Percentiles rank a stretch among this genome's conserved stretches.
phyloP scores from a whole-genome alignment of 2,113 vertebrate genomes.

The Morone saxatilis region DNA sequence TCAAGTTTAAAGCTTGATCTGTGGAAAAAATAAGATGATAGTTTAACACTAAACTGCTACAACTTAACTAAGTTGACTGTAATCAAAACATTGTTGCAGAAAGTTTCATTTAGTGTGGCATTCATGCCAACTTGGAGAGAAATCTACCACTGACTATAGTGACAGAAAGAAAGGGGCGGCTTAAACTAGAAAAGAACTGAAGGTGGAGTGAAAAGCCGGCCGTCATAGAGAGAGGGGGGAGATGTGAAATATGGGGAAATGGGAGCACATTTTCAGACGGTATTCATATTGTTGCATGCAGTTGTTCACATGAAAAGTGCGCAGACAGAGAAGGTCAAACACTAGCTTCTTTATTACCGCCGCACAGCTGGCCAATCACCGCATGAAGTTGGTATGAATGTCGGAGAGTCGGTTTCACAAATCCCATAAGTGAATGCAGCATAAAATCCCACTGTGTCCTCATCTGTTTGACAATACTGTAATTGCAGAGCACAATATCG shows the following conservation, averaged over 20 bases:
- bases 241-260: too few species aligned
- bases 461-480: too few species aligned
- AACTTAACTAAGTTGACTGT: not conserved
- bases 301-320: not conserved
- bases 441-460: not conserved
- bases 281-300: not conserved
- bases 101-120: not conserved
- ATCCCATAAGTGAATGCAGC: not conserved
- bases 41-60: too few species aligned
- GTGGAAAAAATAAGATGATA: not conserved
- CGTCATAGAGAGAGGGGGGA: too few species aligned
- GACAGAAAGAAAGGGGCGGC: too few species aligned
- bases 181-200: not conserved
- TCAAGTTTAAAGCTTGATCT: constrained; percentile 34
- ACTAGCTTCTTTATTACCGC: not conserved
- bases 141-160: not conserved
- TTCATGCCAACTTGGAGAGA: not conserved
- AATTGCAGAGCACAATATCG: not conserved
- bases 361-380: not conserved
- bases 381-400: not conserved
- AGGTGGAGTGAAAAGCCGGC: not conserved
- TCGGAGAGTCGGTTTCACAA: not conserved
- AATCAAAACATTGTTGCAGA: not conserved
- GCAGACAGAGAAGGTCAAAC: not conserved
- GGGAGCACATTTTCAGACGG: not conserved